Evolutionary conservation across 2,113 vertebrate species (phyloP).

Genomic region (Dicrurus megarhynchus): DNA sequence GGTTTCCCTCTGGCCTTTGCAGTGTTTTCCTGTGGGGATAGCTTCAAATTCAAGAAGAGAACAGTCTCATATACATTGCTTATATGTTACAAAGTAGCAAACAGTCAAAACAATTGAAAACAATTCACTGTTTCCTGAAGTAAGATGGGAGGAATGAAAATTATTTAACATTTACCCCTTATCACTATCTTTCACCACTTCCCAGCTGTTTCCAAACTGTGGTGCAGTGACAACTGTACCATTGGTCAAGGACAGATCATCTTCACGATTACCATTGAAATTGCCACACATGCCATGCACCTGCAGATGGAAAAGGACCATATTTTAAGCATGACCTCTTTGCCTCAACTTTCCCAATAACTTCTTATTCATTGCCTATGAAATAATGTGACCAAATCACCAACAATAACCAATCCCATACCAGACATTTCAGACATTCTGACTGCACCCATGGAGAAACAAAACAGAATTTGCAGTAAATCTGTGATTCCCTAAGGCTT

Average conservation of each 20-base stretch:
- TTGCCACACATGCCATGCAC: slow-evolving; percentile 72
- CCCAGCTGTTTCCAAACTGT: slow-evolving; percentile 76
- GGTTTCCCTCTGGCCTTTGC: background rate
- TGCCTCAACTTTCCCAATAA: background rate
- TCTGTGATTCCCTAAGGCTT: background rate
- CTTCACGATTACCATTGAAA: slow-evolving; percentile 34
- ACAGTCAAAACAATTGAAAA: background rate
- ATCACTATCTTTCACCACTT: slow-evolving; percentile 56
- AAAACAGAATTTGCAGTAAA: background rate
- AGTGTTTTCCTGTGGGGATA: background rate
- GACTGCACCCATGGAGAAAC: background rate
- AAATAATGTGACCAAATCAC: background rate
- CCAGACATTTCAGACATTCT: background rate
- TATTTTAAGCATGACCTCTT: background rate
- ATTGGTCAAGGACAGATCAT: slow-evolving; percentile 59
- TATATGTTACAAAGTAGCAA: background rate
- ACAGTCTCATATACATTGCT: background rate
- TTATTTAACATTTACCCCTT: slow-evolving; percentile 18
- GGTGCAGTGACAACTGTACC: background rate
- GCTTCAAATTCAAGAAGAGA: background rate
- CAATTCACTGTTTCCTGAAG: background rate
- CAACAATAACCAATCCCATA: fast-evolving
- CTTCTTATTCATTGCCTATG: background rate
- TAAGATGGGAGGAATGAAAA: background rate
- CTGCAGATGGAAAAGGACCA: slow-evolving; percentile 10